Conservation (phyloP, 2,888 invertebrate species). For the Dryococelus australis region DNA sequence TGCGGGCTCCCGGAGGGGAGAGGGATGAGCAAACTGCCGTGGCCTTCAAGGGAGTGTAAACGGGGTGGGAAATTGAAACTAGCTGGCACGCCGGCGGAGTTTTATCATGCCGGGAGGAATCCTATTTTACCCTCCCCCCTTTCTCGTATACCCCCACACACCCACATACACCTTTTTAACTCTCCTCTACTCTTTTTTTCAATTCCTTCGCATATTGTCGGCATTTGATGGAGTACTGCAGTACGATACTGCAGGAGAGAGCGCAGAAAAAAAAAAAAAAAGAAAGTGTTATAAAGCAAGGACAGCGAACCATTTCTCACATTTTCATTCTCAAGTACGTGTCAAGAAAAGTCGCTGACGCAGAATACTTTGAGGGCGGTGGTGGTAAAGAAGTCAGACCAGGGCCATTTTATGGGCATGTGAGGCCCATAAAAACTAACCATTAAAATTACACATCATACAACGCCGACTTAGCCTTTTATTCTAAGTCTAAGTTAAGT, state of each 20-base stretch:
- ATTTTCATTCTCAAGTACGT: too few species aligned
- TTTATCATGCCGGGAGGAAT: neutral
- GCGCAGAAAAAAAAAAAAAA: neutral
- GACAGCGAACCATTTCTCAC: too few species aligned
- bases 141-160: neutral
- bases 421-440: too few species aligned
- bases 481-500: too few species aligned
- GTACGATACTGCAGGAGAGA: neutral
- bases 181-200: neutral
- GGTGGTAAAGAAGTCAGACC: too few species aligned
- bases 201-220: neutral
- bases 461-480: too few species aligned
- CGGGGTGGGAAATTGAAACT: neutral
- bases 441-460: too few species aligned
- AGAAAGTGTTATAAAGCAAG: too few species aligned
- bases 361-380: too few species aligned
- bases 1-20: neutral
- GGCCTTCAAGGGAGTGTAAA: neutral
- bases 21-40: neutral
- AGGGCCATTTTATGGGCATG: too few species aligned
- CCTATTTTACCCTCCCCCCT: neutral
- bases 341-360: too few species aligned
- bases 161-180: neutral
- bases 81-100: neutral
- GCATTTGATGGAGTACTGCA: neutral